phyloP scores from a whole-genome alignment of 2,113 vertebrate genomes.

The Phocoena sinus region DNA sequence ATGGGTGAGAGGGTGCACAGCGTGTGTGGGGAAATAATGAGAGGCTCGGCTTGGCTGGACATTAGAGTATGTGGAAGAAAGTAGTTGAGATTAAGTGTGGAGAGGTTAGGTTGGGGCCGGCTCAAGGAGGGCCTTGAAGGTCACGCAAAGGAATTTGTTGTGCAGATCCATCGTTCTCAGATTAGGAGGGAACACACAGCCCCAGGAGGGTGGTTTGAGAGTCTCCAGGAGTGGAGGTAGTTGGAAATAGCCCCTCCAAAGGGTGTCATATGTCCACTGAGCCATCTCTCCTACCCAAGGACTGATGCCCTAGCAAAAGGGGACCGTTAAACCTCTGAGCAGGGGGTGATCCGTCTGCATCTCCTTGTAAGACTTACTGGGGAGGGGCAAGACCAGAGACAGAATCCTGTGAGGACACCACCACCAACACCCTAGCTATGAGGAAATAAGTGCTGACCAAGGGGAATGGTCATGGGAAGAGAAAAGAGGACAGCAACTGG shows the following conservation, averaged over 20 bases:
- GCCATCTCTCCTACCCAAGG: background rate
- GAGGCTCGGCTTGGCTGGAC: background rate
- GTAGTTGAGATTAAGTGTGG: background rate
- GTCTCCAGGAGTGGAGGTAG: background rate
- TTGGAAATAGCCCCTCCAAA: background rate
- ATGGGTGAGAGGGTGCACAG: background rate
- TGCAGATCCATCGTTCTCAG: background rate
- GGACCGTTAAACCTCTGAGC: background rate
- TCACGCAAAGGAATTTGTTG: background rate
- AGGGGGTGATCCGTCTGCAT: background rate
- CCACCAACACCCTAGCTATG: too few species aligned
- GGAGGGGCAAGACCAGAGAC: background rate
- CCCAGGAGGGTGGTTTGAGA: background rate
- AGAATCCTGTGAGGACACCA: background rate
- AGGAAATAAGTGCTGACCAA: too few species aligned
- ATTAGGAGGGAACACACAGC: background rate
- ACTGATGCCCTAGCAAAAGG: background rate
- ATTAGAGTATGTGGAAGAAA: background rate
- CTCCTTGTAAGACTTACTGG: background rate
- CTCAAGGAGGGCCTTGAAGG: background rate
- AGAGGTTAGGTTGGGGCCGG: background rate
- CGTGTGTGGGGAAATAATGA: accelerated
- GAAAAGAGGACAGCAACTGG: background rate
- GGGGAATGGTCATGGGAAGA: background rate
- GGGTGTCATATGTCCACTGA: accelerated